Evolutionary conservation across 2,113 vertebrate species (phyloP).

Genomic region (Spermophilus dauricus): DNA sequence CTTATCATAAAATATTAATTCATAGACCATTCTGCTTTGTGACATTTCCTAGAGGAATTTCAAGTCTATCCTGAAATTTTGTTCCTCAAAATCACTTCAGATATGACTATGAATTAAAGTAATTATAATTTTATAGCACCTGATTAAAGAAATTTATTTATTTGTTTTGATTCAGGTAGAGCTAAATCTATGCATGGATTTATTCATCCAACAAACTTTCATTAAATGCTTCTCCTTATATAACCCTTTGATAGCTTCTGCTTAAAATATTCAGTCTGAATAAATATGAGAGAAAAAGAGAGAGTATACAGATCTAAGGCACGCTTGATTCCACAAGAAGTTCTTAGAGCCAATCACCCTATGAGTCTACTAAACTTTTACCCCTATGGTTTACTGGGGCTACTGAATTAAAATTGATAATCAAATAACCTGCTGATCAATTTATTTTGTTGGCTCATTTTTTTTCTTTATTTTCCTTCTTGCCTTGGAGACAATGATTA

Average conservation of each 20-base stretch:
- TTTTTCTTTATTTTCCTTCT: background rate
- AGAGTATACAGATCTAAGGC: background rate
- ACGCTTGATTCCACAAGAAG: background rate
- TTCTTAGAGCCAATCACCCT: background rate
- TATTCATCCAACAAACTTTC: slow-evolving; percentile 43
- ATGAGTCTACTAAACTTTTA: background rate
- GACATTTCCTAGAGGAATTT: slow-evolving; percentile 40
- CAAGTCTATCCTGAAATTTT: slow-evolving; percentile 30
- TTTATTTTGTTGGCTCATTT: slow-evolving; percentile 24
- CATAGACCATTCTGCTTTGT: background rate
- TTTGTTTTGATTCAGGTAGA: slow-evolving; percentile 18
- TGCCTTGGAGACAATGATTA: slow-evolving; percentile 12
- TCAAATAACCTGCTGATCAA: slow-evolving; percentile 35
- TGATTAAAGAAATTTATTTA: background rate
- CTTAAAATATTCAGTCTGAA: slow-evolving; percentile 56
- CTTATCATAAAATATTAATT: slow-evolving; percentile 46
- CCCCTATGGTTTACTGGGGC: background rate
- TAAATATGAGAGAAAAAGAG: background rate
- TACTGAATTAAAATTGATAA: slow-evolving; percentile 58
- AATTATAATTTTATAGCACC: slow-evolving; percentile 38
- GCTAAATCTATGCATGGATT: background rate
- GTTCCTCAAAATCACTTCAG: slow-evolving; percentile 17
- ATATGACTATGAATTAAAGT: slow-evolving; percentile 7
- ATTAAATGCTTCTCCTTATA: background rate
- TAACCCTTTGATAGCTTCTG: background rate